Conservation (phyloP, 1,140 invertebrate species). For the Scaptomyza montana region DNA sequence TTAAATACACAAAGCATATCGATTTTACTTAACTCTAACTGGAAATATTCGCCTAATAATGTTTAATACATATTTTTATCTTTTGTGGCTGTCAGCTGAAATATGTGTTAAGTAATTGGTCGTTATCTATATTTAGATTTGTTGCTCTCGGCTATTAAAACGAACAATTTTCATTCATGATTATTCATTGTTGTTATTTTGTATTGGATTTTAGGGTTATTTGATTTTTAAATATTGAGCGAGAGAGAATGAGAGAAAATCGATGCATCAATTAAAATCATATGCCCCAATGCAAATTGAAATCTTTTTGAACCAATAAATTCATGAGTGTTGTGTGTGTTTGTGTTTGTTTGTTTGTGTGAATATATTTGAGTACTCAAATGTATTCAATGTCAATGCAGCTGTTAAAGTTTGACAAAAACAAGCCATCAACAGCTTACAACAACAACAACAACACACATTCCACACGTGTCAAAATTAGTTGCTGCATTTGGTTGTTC, state of each 20-base stretch:
- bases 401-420: slow-evolving; percentile 63
- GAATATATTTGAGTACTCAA: slow-evolving; percentile 2
- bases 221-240: too few relatives aligned
- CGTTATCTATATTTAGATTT: neutral
- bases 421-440: slow-evolving; percentile 12
- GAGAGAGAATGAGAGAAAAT: neutral
- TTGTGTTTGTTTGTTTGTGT: neutral
- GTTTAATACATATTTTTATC: neutral
- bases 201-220: too few relatives aligned
- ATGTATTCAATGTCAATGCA: slow-evolving; percentile 76
- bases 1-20: too few relatives aligned
- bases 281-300: slow-evolving; percentile 8
- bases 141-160: neutral
- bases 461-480: slow-evolving; percentile 59
- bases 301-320: slow-evolving; percentile 12
- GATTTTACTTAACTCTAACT: too few relatives aligned
- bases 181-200: neutral
- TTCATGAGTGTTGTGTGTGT: slow-evolving; percentile 1
- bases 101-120: neutral
- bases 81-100: neutral
- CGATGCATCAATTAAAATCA: slow-evolving; percentile 14
- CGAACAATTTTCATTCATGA: slow-evolving; percentile 4
- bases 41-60: too few relatives aligned
- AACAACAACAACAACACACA: slow-evolving; percentile 45
- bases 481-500: slow-evolving; percentile 64